These are phyloP conservation scores for Athalia rosae DNA, from an alignment of 2,888 invertebrate genomes.

Conservation along the genomic window DNA sequence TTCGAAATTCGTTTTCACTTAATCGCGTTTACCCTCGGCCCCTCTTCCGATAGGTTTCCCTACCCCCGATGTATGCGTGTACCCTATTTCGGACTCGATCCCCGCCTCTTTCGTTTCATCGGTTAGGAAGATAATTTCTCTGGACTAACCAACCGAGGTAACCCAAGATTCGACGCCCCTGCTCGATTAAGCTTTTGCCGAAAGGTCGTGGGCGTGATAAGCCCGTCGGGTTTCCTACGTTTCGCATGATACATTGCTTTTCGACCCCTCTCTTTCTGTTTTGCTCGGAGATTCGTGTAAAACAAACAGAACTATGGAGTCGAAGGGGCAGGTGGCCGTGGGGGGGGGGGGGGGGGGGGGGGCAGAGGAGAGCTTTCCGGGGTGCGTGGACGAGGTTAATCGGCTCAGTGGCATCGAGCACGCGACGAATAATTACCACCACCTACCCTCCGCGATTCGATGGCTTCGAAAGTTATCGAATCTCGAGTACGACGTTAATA, in stretches of 20 bases:
- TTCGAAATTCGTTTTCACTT: constrained; percentile 16
- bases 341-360: too few relatives aligned
- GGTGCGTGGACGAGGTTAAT: constrained; percentile 52
- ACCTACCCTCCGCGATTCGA: constrained; percentile 20
- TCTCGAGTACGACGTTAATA: too few relatives aligned
- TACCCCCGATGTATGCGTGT: background rate
- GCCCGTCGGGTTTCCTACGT: constrained; percentile 37
- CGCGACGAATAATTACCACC: constrained; percentile 52
- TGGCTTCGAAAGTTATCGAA: background rate
- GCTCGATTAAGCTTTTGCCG: constrained; percentile 41
- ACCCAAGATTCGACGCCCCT: constrained; percentile 30
- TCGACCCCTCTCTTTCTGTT: constrained; percentile 38
- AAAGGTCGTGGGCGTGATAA: constrained; percentile 39
- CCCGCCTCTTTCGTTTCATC: constrained; percentile 15
- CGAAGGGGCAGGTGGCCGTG: too few relatives aligned
- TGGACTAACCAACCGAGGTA: constrained; percentile 12
- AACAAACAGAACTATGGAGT: constrained; percentile 49
- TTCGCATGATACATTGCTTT: constrained; percentile 40
- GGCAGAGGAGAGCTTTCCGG: constrained; percentile 11
- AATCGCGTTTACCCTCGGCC: background rate
- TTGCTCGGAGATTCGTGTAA: constrained; percentile 35
- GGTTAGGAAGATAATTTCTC: constrained; percentile 26
- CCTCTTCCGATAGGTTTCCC: background rate
- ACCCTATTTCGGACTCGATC: background rate
- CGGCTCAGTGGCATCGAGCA: constrained; percentile 48